These are phyloP conservation scores for Eupithecia centaureata DNA, from an alignment of 2,888 invertebrate species.

Conservation along the genomic window DNA sequence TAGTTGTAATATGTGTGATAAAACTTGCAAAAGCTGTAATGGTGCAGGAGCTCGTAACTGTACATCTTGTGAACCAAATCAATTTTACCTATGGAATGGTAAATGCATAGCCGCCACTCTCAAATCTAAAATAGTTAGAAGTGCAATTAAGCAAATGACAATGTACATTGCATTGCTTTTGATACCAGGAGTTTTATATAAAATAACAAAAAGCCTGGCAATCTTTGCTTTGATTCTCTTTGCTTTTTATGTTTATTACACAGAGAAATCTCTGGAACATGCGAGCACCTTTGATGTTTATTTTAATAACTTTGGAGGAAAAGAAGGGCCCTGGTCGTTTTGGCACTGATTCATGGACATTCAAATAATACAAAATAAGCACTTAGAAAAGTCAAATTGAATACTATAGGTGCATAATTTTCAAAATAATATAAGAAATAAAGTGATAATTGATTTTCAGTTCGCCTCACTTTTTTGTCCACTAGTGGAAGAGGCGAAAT, in stretches of 20 bases:
- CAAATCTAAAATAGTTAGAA: constrained; percentile 55
- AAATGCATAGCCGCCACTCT: constrained; percentile 62
- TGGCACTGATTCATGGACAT: too few species aligned
- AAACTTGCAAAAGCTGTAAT: constrained; percentile 90
- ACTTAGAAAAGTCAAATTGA: too few species aligned
- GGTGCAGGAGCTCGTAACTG: constrained; percentile 95
- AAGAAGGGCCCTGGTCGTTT: constrained; percentile 11
- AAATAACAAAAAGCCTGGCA: constrained; percentile 54
- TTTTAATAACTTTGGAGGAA: constrained; percentile 47
- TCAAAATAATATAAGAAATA: too few species aligned
- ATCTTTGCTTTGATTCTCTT: constrained; percentile 56
- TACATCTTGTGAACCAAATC: constrained; percentile 85
- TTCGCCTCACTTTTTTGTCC: too few species aligned
- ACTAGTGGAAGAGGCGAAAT: too few species aligned
- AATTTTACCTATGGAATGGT: constrained; percentile 60
- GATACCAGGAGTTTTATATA: constrained; percentile 56
- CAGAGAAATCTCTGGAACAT: constrained; percentile 55
- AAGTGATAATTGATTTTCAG: too few species aligned
- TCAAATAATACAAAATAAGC: too few species aligned
- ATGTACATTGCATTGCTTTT: constrained; percentile 62
- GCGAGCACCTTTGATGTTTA: constrained; percentile 50
- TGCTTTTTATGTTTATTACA: constrained; percentile 61
- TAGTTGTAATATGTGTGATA: constrained; percentile 91
- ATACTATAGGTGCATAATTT: too few species aligned
- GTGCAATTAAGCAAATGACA: constrained; percentile 53